Evolutionary conservation across 2,113 vertebrate species (phyloP), one percentile per base, ranked within the genome.

Genomic region (Lipotes vexillifer): DNA sequence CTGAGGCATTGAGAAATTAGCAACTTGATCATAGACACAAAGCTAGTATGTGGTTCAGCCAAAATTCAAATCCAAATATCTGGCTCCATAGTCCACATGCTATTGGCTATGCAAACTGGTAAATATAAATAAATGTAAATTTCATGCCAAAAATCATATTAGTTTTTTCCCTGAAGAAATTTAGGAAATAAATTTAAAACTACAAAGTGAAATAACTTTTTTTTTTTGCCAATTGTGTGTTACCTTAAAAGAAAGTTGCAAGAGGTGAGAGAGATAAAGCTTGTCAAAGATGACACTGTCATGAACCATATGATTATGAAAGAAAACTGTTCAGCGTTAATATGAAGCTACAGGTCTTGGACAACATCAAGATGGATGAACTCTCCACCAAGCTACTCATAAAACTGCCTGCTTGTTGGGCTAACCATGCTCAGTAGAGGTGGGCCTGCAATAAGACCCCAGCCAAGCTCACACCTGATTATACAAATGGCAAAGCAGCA

Each of bases 141-240:
- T 85, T 71, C 33, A 88, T 14, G 27, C 65, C 46, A 74, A 33
- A 41, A 82, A 68, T 77, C 3, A 4, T 71, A 82, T 36, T 86
- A 27, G 8, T 14, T 71, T 66, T 63, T 52, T 4, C 18, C 41
- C 36, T 52, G 27, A 82, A 95, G 78, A 88, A 94, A 74, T 90
- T 84, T 86, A 77, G 75, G 27, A 81, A 93, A 90, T 78, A 77
- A 68, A 66, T 80, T 74, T 61, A 96, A 93, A 94, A 44, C 3
- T 71, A 69, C 12, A 55, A 90, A 86, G 33, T 86, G 36, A 86
- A 88, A 72, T 11, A 83, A 74, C 20, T 71, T 13, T 72, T 12
- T 72, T 72, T 90, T 96, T 59, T 59, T 44, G 68, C 15, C 55
- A 74, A 13, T 77, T 69, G 82, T 52, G 27, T 38, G n/a, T 88